These are phyloP conservation scores for Kradibia gibbosae DNA, from an alignment of 1,140 invertebrate genomes.

Conservation along the genomic window DNA sequence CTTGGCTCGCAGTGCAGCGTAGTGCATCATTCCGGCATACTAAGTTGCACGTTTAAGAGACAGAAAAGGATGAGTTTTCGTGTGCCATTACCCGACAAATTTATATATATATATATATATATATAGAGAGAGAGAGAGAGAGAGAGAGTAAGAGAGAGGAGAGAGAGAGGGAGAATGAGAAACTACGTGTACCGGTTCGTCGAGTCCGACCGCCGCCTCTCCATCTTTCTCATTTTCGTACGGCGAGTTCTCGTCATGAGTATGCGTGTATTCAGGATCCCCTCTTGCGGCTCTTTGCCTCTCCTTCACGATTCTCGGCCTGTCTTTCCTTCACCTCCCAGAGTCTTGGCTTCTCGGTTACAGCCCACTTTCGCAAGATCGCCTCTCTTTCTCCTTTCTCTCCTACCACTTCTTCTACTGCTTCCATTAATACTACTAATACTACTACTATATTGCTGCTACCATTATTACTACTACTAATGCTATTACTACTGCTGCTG, in stretches of 20 bases:
- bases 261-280: background rate
- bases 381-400: slow-evolving; percentile 24
- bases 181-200: slow-evolving; percentile 44
- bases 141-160: slow-evolving; percentile 9
- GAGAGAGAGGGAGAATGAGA: slow-evolving; percentile 4
- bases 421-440: background rate
- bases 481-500: background rate
- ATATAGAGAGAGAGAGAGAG: slow-evolving; percentile 23
- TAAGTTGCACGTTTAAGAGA: background rate
- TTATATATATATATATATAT: slow-evolving; percentile 4
- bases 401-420: background rate
- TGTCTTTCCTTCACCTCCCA: background rate
- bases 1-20: slow-evolving; percentile 14
- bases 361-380: slow-evolving; percentile 37
- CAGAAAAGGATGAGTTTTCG: slow-evolving; percentile 45
- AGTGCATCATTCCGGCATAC: slow-evolving; percentile 32
- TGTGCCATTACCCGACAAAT: background rate
- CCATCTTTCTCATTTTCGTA: slow-evolving; percentile 44
- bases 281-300: background rate
- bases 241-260: slow-evolving; percentile 10
- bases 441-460: background rate
- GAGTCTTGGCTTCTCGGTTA: slow-evolving; percentile 3
- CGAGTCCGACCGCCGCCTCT: slow-evolving; percentile 29
- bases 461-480: background rate
- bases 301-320: slow-evolving; percentile 8